Evolutionary conservation across 2,113 vertebrate species (phyloP), one percentile per base, ranked within the genome.

Genomic region (Lasiurus cinereus): DNA sequence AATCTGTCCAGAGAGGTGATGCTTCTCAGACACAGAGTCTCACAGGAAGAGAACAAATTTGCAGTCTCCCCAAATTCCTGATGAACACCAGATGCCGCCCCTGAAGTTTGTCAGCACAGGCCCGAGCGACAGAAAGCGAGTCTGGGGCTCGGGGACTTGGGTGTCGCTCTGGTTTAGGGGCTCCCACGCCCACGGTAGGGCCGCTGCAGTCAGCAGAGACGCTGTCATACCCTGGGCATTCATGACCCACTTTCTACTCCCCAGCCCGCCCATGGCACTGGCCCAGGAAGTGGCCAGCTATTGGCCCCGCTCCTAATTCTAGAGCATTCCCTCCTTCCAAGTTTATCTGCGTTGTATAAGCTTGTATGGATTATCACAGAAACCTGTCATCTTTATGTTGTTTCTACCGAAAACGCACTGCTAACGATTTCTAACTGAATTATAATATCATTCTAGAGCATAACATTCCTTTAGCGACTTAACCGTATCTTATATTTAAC

Each of bases 31-130:
- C 67, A 89, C 69, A 12, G 1, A 91, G n/a, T 64, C 24, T 83
- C 79, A 93, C 70, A 95, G 93, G 86, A 96, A 97, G 31, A 93
- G 86, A 95, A 95, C 64, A 96, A 77, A 66, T 93, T 67, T 95
- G 46, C 89, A 83, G 50, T 87, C 91, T 96, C 94, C 79, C 90
- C 46, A 70, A 83, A 95, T 89, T 91, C 52, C 76, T 96, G 95
- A 96, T 96, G 83, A 96, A 97, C 67, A 95, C 91, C 90, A 97
- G 93, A 93, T 86, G 67, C 73, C 79, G 70, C 67, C 64, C 54
- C 67, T 96, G 77, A 97, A 90, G 66, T 80, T 43, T 95, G 91
- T 95, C 83, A 93, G 83, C 80, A 70, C 64, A 94, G 54, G 64
- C 39, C 31, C 39, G 85, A 89, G 83, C 73, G 64, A n/a, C 72